Conservation (phyloP, 2,797 vertebrate species). For the Lepus oiostolus region DNA sequence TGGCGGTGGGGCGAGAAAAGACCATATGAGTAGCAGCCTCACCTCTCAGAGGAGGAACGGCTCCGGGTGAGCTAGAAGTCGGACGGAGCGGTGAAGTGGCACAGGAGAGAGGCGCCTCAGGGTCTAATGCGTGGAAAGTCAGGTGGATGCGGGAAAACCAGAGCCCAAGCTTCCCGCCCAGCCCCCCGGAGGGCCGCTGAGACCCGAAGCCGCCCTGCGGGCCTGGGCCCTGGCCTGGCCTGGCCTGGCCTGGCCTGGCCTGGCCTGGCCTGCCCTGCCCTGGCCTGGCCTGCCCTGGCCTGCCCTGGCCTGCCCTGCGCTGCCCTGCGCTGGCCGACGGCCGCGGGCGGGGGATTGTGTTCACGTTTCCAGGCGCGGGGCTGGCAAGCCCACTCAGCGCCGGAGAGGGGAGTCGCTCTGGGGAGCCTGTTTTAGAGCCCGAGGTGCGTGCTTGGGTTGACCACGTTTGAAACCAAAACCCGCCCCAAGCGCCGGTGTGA, state of each 20-base stretch:
- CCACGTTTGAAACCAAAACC: background rate
- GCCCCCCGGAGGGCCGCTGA: fast-evolving
- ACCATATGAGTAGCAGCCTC: too few species aligned
- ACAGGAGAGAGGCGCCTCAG: background rate
- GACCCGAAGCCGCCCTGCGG: fast-evolving
- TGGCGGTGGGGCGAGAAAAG: background rate
- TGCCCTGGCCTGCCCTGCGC: background rate
- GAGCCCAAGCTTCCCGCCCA: fast-evolving
- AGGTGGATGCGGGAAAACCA: background rate
- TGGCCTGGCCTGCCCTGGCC: background rate
- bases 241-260: background rate
- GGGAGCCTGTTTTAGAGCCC: background rate
- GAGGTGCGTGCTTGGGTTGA: too few species aligned
- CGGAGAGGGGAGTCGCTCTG: background rate
- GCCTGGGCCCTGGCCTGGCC: fast-evolving
- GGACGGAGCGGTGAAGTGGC: background rate
- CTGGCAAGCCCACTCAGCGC: background rate
- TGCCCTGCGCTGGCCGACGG: background rate
- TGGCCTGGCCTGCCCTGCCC: fast-evolving
- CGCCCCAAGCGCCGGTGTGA: background rate
- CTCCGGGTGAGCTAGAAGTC: too few species aligned
- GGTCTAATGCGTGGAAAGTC: background rate
- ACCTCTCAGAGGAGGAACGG: too few species aligned
- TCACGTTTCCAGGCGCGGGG: background rate
- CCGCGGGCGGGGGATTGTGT: background rate